Evolutionary conservation across 2,888 invertebrate species (phyloP).

Genomic region (Sthenelais limicola): DNA sequence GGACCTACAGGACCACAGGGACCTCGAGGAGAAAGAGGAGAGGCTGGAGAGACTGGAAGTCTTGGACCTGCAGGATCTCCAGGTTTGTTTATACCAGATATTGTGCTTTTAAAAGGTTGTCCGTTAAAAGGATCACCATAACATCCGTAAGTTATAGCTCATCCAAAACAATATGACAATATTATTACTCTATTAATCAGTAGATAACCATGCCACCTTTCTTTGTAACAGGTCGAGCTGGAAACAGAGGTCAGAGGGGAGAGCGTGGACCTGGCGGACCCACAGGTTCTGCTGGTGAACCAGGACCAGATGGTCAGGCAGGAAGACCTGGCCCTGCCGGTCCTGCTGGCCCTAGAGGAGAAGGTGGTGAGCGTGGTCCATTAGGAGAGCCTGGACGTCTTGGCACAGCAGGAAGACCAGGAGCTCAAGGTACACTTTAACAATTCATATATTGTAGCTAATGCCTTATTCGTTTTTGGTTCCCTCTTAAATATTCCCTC

Average conservation of each 20-base stretch:
- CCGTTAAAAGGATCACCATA: too few species aligned
- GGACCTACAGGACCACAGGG: not conserved
- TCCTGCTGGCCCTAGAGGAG: slow-evolving; percentile 43
- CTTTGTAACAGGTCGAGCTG: slow-evolving; percentile 28
- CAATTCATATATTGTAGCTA: not conserved
- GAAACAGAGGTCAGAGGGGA: slow-evolving; percentile 15
- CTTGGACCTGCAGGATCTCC: slow-evolving; percentile 9
- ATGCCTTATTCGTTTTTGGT: not conserved
- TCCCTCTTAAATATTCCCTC: too few species aligned
- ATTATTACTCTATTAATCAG: too few species aligned
- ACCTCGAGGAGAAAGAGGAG: not conserved
- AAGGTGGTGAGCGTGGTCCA: slow-evolving; percentile 76
- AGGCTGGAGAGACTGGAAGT: slow-evolving; percentile 21
- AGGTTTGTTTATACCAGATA: slow-evolving; percentile 24
- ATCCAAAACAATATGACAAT: too few species aligned
- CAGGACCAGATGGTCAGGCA: slow-evolving; percentile 38
- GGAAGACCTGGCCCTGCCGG: slow-evolving; percentile 33
- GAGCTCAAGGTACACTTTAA: not conserved
- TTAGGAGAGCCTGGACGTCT: slow-evolving; percentile 22
- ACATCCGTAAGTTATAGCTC: too few species aligned
- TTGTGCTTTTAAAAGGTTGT: slow-evolving; percentile 39
- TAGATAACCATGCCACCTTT: too few species aligned
- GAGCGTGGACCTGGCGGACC: slow-evolving; percentile 43
- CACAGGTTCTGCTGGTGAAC: slow-evolving; percentile 40
- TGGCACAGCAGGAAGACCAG: slow-evolving; percentile 34